Conservation (phyloP, 2,888 invertebrate species). For the Drosophila monieri region DNA sequence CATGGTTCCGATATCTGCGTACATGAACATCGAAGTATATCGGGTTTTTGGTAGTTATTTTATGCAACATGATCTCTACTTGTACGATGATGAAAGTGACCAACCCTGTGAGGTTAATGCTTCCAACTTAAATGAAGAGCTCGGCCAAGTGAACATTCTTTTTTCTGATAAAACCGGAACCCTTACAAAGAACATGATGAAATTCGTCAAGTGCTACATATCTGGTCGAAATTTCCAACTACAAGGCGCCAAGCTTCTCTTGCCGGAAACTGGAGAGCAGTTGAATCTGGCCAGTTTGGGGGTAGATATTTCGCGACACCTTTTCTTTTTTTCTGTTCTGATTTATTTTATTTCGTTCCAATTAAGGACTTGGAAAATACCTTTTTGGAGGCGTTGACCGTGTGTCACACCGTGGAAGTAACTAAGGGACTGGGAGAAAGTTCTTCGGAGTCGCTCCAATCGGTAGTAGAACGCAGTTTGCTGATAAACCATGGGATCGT, state of each 20-base stretch:
- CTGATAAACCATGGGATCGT: conserved; percentile 20
- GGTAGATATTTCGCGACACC: background rate
- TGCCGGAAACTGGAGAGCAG: conserved; percentile 21
- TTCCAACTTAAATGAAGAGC: conserved; percentile 93
- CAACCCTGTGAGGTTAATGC: conserved; percentile 90
- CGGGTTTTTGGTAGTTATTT: conserved; percentile 88
- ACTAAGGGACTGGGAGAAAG: conserved; percentile 51
- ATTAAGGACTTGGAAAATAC: conserved; percentile 87
- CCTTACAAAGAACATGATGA: conserved; percentile 93
- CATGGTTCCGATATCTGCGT: conserved; percentile 93
- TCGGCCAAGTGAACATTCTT: conserved; percentile 92
- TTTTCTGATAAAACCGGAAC: conserved; percentile 95
- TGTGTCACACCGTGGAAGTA: conserved; percentile 92
- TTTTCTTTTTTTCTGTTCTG: background rate
- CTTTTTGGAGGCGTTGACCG: conserved; percentile 89
- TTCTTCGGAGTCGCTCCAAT: conserved; percentile 4
- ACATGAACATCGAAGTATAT: conserved; percentile 92
- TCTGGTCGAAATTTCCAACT: conserved; percentile 85
- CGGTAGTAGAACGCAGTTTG: conserved; percentile 25
- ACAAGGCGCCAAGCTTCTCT: conserved; percentile 78
- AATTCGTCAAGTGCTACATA: conserved; percentile 90
- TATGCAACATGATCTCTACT: conserved; percentile 90
- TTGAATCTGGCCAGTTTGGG: conserved; percentile 72
- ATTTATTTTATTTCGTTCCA: background rate
- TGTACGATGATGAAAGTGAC: conserved; percentile 87